phyloP scores from a whole-genome alignment of 1,140 invertebrate genomes.

The Pachyrhynchus sulphureomaculatus region DNA sequence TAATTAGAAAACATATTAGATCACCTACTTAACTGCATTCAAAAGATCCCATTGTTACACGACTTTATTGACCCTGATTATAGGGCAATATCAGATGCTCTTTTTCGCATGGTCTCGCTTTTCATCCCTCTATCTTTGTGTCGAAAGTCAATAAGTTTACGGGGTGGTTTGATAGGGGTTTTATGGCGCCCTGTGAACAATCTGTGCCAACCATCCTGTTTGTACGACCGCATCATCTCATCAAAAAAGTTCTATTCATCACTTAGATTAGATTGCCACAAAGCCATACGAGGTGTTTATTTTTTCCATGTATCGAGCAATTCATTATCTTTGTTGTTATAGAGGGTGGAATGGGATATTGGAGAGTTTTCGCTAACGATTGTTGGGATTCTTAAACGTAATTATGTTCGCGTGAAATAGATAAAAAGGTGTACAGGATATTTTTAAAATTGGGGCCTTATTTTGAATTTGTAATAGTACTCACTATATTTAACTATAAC shows the following conservation, averaged over 20 bases:
- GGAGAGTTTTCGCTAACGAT: too few relatives aligned
- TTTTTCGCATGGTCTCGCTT: slow-evolving; percentile 31
- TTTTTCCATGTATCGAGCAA: background rate
- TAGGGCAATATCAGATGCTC: slow-evolving; percentile 26
- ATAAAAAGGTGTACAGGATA: too few relatives aligned
- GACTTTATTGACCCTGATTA: background rate
- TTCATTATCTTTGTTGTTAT: too few relatives aligned
- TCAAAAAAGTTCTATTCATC: slow-evolving; percentile 32
- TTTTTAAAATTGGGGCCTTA: too few relatives aligned
- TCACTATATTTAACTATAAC: too few relatives aligned
- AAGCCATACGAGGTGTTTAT: slow-evolving; percentile 20
- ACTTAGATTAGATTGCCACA: slow-evolving; percentile 32
- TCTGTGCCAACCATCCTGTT: slow-evolving; percentile 31
- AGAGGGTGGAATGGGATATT: too few relatives aligned
- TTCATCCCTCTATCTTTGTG: slow-evolving; percentile 28
- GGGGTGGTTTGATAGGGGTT: background rate
- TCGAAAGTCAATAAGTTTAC: slow-evolving; percentile 28
- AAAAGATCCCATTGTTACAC: slow-evolving; percentile 4
- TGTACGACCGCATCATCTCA: slow-evolving; percentile 29
- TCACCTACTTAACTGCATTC: background rate
- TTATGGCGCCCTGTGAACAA: slow-evolving; percentile 18
- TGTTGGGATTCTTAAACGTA: too few relatives aligned
- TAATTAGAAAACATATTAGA: background rate
- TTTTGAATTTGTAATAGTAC: too few relatives aligned
- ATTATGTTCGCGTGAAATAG: too few relatives aligned